Conservation (phyloP, 2,888 invertebrate genomes). For the Pandemis heparana region DNA sequence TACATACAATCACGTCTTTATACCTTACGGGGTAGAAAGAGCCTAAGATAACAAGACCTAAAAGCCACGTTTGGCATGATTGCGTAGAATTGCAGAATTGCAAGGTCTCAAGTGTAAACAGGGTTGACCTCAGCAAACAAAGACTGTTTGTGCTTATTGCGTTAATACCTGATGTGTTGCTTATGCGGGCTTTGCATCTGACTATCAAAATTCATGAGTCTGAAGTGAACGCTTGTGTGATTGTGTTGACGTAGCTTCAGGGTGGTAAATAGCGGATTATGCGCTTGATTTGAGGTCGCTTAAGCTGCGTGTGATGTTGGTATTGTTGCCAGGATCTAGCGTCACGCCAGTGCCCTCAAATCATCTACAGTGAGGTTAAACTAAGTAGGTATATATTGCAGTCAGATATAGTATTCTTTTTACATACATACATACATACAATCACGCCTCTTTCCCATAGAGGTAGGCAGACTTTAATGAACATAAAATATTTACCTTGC, state of each 20-base stretch:
- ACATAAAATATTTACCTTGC: too few relatives aligned
- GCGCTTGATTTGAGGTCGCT: slow-evolving; percentile 22
- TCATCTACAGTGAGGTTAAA: too few relatives aligned
- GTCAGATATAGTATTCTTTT: too few relatives aligned
- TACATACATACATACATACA: too few relatives aligned
- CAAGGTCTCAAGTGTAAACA: background rate
- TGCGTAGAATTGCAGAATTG: too few relatives aligned
- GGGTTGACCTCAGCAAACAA: background rate
- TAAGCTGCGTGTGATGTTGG: background rate
- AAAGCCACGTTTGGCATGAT: too few relatives aligned
- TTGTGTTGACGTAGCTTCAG: slow-evolving; percentile 31
- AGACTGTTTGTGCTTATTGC: background rate
- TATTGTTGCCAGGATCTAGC: background rate
- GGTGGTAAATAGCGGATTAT: slow-evolving; percentile 22
- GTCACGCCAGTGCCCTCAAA: background rate
- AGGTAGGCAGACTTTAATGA: too few relatives aligned
- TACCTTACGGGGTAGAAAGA: too few relatives aligned
- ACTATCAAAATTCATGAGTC: slow-evolving; percentile 35
- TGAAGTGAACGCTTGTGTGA: slow-evolving; percentile 6
- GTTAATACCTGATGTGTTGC: slow-evolving; percentile 1
- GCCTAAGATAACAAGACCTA: too few relatives aligned
- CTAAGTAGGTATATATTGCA: too few relatives aligned
- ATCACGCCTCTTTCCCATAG: too few relatives aligned
- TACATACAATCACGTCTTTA: too few relatives aligned
- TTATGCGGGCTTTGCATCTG: slow-evolving; percentile 11